Evolutionary conservation across 2,888 invertebrate species (phyloP), one percentile per base, ranked within the genome.

Genomic region (Heliconius cydno): DNA sequence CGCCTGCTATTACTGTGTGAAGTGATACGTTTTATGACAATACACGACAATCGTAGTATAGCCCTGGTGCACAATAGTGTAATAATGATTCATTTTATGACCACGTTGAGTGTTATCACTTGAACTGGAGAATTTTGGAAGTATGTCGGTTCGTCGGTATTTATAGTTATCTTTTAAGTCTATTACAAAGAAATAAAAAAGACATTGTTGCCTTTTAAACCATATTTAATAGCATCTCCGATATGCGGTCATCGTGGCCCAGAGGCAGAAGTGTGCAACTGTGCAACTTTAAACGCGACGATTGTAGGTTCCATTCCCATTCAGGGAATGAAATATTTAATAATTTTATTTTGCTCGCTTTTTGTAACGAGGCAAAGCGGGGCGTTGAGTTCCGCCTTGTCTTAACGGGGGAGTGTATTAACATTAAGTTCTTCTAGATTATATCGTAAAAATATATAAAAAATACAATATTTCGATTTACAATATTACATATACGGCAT

Each of bases 1-100:
- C 80, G 88, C 86, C 87, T 87, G 88, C 88, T 89, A 90, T 87
- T 82, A 82, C 83, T 85, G 83, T 74, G 73, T 83, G 82, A 82
- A 85, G 86, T 85, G 86, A 87, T 90, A 89, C 88, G 88, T 78
- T 85, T 85, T 86, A 79, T 79, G 71, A 34, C 46, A 72, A 52
- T 77, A 76, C 63, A 41, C 30, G 10, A 25, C 57, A 46, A 30
- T 30, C 60, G 13, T 15, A 60, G 34, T 73, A 34, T 22, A 73
- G 12, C 22, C 6, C 7, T 73, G 15, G n/a, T 60, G 57, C n/a
- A 73, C 73, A 25, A 68, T 30, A n/a, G 4, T 5, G 3, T 73
- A 73, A 73, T 22, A 57, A 60, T 34, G 30, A 73, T 73, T 73
- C 13, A 73, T 73, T 73, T 73, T 73, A 73, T 19, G 73, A 15